Evolutionary conservation across 2,113 vertebrate species (phyloP).

Genomic region (Coracopsis vasa): DNA sequence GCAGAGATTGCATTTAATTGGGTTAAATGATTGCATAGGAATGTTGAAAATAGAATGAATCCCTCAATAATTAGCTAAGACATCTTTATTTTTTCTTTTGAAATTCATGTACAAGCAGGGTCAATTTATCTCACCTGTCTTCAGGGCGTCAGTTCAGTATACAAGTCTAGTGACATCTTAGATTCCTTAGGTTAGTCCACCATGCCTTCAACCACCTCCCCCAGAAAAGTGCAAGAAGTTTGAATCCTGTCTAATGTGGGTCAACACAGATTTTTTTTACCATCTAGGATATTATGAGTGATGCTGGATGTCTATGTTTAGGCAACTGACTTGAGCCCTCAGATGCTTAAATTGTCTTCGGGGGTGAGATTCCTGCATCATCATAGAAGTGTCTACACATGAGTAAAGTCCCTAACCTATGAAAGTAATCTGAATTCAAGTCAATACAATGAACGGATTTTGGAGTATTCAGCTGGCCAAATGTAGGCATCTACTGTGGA

Average conservation of each 20-base stretch:
- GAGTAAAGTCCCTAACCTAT: background rate
- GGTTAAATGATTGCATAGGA: background rate
- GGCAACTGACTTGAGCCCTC: background rate
- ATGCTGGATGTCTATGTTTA: background rate
- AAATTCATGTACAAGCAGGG: accelerated
- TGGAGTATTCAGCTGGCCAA: background rate
- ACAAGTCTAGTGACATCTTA: background rate
- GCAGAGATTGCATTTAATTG: background rate
- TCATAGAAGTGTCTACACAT: background rate
- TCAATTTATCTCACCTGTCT: background rate
- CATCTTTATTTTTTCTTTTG: background rate
- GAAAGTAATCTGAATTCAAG: background rate
- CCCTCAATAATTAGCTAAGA: background rate
- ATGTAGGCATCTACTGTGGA: background rate
- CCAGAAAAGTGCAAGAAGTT: background rate
- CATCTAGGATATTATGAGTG: background rate
- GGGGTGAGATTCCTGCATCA: background rate
- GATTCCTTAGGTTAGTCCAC: background rate
- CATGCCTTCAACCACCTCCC: background rate
- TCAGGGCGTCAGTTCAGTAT: background rate
- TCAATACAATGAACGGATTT: background rate
- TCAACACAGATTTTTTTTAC: background rate
- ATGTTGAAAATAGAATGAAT: background rate
- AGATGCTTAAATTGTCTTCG: background rate
- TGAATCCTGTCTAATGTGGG: background rate